phyloP scores from a whole-genome alignment of 2,113 vertebrate genomes.

The Pterocles burchelli region DNA sequence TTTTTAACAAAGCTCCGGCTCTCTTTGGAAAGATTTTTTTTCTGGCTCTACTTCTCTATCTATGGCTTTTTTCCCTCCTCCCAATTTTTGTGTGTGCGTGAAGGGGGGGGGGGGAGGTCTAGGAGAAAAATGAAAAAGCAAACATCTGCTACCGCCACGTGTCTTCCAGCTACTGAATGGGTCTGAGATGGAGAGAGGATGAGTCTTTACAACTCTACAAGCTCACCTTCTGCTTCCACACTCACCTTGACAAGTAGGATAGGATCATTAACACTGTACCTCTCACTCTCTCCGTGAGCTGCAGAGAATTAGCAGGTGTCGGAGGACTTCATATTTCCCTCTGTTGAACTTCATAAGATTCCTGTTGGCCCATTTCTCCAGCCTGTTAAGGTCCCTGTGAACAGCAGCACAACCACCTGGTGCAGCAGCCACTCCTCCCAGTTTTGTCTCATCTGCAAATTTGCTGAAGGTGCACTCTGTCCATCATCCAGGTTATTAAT shows the following conservation, averaged over 20 bases:
- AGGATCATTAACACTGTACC: not conserved
- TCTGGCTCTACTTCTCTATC: not conserved
- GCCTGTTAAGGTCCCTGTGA: not conserved
- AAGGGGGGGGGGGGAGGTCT: not conserved
- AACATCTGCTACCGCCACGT: not conserved
- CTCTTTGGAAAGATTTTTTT: not conserved
- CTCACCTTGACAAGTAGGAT: not conserved
- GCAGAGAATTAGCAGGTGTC: not conserved
- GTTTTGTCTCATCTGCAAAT: not conserved
- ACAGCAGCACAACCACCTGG: not conserved
- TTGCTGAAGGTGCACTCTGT: not conserved
- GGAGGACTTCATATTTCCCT: not conserved
- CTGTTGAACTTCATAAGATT: rapidly evolving
- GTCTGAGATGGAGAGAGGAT: not conserved
- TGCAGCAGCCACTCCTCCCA: not conserved
- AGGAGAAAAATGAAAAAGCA: not conserved
- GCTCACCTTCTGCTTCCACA: not conserved
- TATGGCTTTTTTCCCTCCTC: not conserved
- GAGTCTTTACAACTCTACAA: not conserved
- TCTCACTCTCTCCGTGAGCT: not conserved
- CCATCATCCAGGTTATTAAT: not conserved
- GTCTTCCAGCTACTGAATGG: not conserved
- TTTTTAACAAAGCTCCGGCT: not conserved
- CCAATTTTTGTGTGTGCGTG: not conserved
- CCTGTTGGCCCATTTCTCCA: not conserved